These are phyloP conservation scores for Pomacea canaliculata DNA, from an alignment of 2,888 invertebrate species.

Conservation along the genomic window DNA sequence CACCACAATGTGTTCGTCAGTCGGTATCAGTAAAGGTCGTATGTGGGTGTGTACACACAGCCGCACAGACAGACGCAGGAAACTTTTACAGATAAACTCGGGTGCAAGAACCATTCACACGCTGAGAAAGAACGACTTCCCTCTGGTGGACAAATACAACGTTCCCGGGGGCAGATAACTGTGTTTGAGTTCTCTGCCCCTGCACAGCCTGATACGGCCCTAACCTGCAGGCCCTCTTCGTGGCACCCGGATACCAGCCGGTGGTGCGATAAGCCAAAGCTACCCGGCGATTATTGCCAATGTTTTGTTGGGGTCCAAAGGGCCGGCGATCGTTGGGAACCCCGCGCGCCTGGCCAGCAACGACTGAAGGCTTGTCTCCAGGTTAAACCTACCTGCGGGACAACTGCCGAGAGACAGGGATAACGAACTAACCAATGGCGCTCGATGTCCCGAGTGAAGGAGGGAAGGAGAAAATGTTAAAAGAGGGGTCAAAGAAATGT, in stretches of 20 bases:
- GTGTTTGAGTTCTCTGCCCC: constrained; percentile 2
- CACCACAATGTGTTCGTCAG: too few relatives aligned
- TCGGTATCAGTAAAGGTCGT: too few relatives aligned
- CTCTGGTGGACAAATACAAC: neutral
- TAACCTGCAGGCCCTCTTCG: neutral
- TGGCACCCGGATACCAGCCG: constrained; percentile 14
- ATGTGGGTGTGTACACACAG: too few relatives aligned
- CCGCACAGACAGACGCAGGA: too few relatives aligned
- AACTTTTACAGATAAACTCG: too few relatives aligned
- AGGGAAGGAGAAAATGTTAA: neutral
- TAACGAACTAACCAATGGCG: neutral
- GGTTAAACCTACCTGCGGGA: neutral
- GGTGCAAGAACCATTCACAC: too few relatives aligned
- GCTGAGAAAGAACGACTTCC: neutral
- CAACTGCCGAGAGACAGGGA: neutral
- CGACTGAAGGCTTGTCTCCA: neutral
- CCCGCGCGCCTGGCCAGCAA: neutral
- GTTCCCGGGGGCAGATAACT: constrained; percentile 2
- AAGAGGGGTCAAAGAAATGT: neutral
- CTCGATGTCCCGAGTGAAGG: neutral
- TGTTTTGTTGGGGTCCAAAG: neutral
- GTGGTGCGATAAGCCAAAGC: constrained; percentile 3
- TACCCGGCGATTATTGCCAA: constrained; percentile 8
- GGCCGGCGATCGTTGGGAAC: neutral
- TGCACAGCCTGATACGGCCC: constrained; percentile 7